Evolutionary conservation across 2,888 invertebrate genomes (phyloP).

Genomic region (Andrena bucephala): DNA sequence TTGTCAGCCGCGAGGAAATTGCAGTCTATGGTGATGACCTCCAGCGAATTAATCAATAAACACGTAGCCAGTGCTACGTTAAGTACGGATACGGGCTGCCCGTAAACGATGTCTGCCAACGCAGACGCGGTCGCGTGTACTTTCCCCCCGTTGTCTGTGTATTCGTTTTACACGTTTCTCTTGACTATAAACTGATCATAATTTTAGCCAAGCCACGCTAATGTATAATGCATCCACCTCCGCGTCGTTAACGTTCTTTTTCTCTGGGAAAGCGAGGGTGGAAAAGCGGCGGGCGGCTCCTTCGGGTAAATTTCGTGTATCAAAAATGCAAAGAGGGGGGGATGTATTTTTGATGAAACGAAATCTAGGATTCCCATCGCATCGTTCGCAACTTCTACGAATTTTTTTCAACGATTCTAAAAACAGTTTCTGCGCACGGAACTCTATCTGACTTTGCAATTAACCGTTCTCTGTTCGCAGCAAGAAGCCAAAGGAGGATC

Average conservation of each 20-base stretch:
- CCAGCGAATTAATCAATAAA: slow-evolving; percentile 77
- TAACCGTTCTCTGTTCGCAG: background rate
- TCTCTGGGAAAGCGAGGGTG: background rate
- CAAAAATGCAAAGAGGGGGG: background rate
- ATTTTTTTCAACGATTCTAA: no score
- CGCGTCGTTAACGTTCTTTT: slow-evolving; percentile 11
- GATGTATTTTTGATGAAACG: background rate
- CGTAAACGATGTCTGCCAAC: slow-evolving; percentile 79
- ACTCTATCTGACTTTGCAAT: no score
- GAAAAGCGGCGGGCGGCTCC: slow-evolving; percentile 10
- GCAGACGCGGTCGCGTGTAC: slow-evolving; percentile 68
- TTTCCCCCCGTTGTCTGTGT: slow-evolving; percentile 26
- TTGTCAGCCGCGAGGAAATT: slow-evolving; percentile 41
- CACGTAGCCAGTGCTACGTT: slow-evolving; percentile 71
- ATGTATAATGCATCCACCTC: slow-evolving; percentile 42
- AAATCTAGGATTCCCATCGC: no score
- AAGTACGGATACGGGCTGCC: slow-evolving; percentile 71
- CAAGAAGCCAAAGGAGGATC: background rate
- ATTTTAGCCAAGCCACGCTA: slow-evolving; percentile 30
- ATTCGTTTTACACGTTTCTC: slow-evolving; percentile 29
- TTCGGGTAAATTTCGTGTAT: background rate
- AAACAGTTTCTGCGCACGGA: no score
- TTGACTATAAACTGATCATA: slow-evolving; percentile 60
- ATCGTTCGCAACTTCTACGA: no score
- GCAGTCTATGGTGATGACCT: slow-evolving; percentile 55